Evolutionary conservation across 2,113 vertebrate species (phyloP).

Genomic region (Thunnus thynnus): DNA sequence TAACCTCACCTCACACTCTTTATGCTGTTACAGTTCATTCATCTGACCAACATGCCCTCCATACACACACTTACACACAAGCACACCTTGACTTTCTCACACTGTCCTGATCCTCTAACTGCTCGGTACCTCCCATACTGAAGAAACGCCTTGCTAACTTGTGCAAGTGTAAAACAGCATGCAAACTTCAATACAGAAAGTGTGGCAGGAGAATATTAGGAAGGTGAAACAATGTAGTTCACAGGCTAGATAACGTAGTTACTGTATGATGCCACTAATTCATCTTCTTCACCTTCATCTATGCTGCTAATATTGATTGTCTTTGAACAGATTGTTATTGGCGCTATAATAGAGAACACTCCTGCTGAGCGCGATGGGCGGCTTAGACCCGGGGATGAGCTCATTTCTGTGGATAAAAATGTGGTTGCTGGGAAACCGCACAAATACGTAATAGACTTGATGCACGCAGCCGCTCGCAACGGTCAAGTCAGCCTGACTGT

Average conservation of each 20-base stretch:
- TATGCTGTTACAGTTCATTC: constrained; percentile 25
- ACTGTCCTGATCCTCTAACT: constrained; percentile 44
- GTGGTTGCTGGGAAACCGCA: constrained; percentile 97
- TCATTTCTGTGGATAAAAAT: constrained; percentile 98
- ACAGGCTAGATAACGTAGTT: constrained; percentile 18
- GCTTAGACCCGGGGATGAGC: constrained; percentile 95
- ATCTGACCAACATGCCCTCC: constrained; percentile 11
- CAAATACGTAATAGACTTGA: constrained; percentile 98
- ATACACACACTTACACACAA: constrained; percentile 23
- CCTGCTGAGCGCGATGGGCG: constrained; percentile 97
- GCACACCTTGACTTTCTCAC: constrained; percentile 25
- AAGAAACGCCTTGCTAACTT: constrained; percentile 66
- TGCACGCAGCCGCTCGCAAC: constrained; percentile 97
- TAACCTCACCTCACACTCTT: constrained; percentile 39
- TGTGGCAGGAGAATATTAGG: constrained; percentile 30
- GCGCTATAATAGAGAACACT: constrained; percentile 98
- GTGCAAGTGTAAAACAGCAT: constrained; percentile 56
- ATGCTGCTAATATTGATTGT: constrained; percentile 75
- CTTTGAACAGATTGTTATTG: constrained; percentile 94
- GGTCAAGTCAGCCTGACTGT: constrained; percentile 98
- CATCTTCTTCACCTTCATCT: constrained; percentile 57
- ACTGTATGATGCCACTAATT: constrained; percentile 29
- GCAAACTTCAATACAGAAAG: constrained; percentile 35
- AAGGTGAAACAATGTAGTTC: constrained; percentile 39
- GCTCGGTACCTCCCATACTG: constrained; percentile 72